These are phyloP conservation scores for Drosophila tripunctata DNA, from an alignment of 2,888 invertebrate species.

Conservation along the genomic window DNA sequence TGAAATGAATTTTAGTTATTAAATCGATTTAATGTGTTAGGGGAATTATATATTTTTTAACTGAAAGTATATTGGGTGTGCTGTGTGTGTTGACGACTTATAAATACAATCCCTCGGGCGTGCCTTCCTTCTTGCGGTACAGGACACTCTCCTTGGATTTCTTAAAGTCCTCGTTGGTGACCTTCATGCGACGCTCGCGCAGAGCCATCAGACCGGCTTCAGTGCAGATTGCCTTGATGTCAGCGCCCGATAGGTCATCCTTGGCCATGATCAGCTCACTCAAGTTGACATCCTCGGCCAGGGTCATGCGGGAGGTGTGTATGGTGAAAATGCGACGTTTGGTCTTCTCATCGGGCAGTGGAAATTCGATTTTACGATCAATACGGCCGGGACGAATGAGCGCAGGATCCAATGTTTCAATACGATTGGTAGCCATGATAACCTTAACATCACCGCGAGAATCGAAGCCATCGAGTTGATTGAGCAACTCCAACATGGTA, in stretches of 20 bases:
- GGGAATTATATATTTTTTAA: constrained; percentile 67
- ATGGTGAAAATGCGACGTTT: constrained; percentile 98
- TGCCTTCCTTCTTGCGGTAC: constrained; percentile 99
- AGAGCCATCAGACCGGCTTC: constrained; percentile 99
- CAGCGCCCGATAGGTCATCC: constrained; percentile 99
- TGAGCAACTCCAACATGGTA: constrained; percentile 99
- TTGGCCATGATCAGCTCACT: constrained; percentile 99
- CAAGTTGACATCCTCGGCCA: constrained; percentile 97
- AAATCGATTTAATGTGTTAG: constrained; percentile 65
- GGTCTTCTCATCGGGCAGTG: constrained; percentile 99
- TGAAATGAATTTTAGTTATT: constrained; percentile 47
- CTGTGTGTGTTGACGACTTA: constrained; percentile 85
- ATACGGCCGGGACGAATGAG: constrained; percentile 99
- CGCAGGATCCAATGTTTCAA: constrained; percentile 99
- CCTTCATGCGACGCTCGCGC: constrained; percentile 99
- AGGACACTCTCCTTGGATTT: constrained; percentile 99
- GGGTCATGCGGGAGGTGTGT: constrained; percentile 99
- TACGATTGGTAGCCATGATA: constrained; percentile 98
- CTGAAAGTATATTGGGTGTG: too few species aligned
- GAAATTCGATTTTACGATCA: constrained; percentile 99
- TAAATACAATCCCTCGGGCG: constrained; percentile 99
- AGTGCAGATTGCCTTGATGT: constrained; percentile 99
- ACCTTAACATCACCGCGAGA: constrained; percentile 98
- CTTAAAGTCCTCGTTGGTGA: constrained; percentile 99
- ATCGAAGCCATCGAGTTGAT: constrained; percentile 99